These are phyloP conservation scores for Drosophila mimica DNA, from an alignment of 2,888 invertebrate genomes.

Conservation along the genomic window DNA sequence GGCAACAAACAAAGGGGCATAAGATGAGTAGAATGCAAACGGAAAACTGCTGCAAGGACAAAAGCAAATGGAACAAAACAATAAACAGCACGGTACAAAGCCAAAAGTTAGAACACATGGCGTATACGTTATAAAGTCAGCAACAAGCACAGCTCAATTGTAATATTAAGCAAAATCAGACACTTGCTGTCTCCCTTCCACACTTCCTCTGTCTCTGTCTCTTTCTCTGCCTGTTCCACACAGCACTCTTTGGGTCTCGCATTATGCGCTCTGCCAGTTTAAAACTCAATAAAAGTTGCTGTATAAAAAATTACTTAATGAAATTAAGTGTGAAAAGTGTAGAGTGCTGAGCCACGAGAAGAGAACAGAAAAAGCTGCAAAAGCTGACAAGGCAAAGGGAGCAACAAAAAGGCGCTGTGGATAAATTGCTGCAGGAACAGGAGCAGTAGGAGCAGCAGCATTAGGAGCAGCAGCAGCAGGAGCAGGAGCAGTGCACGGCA, in stretches of 20 bases:
- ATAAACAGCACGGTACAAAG: conserved; percentile 17
- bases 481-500: conserved; percentile 13
- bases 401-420: conserved; percentile 10
- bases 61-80: conserved; percentile 24
- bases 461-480: neutral
- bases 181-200: conserved; percentile 6
- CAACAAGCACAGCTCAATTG: conserved; percentile 53
- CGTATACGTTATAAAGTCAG: conserved; percentile 40
- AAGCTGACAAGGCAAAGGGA: neutral
- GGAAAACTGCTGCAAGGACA: conserved; percentile 36
- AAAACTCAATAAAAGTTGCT: conserved; percentile 74
- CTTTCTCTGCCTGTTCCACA: neutral
- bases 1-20: conserved; percentile 52
- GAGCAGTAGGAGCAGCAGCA: neutral
- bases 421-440: neutral
- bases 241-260: conserved; percentile 18
- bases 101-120: conserved; percentile 39
- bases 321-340: conserved; percentile 75
- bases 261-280: conserved; percentile 62
- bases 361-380: conserved; percentile 4
- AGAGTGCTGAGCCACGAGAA: conserved; percentile 27
- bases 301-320: conserved; percentile 78
- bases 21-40: conserved; percentile 49
- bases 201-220: neutral
- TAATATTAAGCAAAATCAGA: conserved; percentile 53